A percentile compares a stretch with the other conserved stretches of the same genome.
These are phyloP conservation scores for Podotricha telesiphe DNA, from an alignment of 2,888 invertebrate species.

Conservation along the genomic window DNA sequence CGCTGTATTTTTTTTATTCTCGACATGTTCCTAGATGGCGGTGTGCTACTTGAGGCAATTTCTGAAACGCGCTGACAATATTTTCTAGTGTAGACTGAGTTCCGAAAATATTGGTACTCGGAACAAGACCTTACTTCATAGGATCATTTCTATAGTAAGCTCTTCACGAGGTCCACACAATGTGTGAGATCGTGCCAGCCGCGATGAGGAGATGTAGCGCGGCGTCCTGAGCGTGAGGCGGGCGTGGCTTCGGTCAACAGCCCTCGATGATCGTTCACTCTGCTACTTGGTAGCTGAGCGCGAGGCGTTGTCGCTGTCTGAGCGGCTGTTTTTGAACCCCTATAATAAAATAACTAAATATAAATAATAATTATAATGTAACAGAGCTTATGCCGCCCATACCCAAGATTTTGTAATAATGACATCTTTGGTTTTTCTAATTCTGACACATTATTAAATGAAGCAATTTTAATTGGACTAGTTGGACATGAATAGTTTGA, in stretches of 20 bases:
- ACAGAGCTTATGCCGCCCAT: too few relatives aligned
- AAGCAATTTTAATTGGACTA: too few relatives aligned
- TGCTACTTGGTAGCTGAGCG: conserved; percentile 43
- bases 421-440: too few relatives aligned
- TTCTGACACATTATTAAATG: too few relatives aligned
- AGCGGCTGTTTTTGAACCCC: conserved; percentile 43
- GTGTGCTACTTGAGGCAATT: neutral
- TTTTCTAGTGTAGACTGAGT: neutral
- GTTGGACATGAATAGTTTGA: too few relatives aligned
- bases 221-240: conserved; percentile 51
- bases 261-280: conserved; percentile 53
- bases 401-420: too few relatives aligned
- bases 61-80: conserved; percentile 7
- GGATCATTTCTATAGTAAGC: conserved; percentile 58
- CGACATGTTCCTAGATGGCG: neutral
- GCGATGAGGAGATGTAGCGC: conserved; percentile 56
- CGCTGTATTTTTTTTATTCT: neutral
- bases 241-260: conserved; percentile 15
- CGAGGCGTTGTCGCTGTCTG: conserved; percentile 53
- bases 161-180: conserved; percentile 54
- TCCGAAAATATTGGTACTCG: neutral
- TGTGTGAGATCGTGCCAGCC: conserved; percentile 50
- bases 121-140: conserved; percentile 52
- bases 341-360: conserved; percentile 4
- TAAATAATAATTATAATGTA: neutral